Base-by-base conservation (phyloP, 2,888 invertebrate species). In the Agrochola macilenta region DNA sequence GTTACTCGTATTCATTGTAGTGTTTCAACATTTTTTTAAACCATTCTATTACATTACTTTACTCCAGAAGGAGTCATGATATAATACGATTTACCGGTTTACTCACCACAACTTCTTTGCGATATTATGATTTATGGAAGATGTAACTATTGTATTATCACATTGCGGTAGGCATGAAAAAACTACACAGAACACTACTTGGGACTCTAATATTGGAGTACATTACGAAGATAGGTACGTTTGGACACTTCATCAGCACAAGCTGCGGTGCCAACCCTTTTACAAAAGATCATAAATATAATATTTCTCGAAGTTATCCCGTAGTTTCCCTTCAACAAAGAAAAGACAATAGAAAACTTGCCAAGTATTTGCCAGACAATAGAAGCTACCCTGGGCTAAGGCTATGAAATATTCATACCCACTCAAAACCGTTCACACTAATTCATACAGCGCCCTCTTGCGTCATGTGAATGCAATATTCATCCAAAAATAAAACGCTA, bases 291-390 rank as follows among this genome's bases (percentile, higher is more conserved):
- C 60, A 52, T 68, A 73, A 78, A 61, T 61, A 54, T 52, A 65
- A 78, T 61, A 70, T 78, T 63, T 60, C 57, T 49, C 35, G 30
- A 79, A 84, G 39, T 84, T 64, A 35, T n/a, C 35, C 72, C 61
- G 61, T 69, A 30, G 43, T 39, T 74, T 58, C 20, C 58, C 35
- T 68, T 69, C 23, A 58, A 60, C 58, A 61, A 30, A 69, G 43
- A 57, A 52, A 26, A 52, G 46, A 71, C 74, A 82, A 79, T 78
- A 84, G 70, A 70, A 60, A 79, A 79, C 84, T 79, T 35, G 7
- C 7, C 14, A 73, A 73, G 57, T 66, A 73, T 71, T 84, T 79
- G 17, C 17, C 49, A 71, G 60, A 82, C 80, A 82, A 79, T 74
- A 64, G 71, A 23, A 71, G 68, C 54, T 61, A 23, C 65, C 58